phyloP scores from a whole-genome alignment of 2,797 vertebrate species.

The Gila robusta region DNA sequence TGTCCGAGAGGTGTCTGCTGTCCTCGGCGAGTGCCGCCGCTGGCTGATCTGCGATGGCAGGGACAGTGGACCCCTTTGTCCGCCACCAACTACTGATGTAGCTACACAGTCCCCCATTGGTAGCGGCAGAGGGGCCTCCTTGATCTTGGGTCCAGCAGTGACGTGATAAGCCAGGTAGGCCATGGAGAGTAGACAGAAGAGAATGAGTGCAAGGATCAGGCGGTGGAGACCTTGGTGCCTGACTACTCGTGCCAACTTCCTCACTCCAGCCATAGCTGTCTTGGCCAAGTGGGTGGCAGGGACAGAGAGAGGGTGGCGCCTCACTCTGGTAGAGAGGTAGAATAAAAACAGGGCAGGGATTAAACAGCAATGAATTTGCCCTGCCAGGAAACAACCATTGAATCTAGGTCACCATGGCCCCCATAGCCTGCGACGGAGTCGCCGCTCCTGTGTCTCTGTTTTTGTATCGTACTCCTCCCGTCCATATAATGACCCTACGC shows the following conservation, averaged over 20 bases:
- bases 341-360: constrained; percentile 22
- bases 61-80: constrained; percentile 79
- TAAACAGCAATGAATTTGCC: constrained; percentile 31
- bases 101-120: constrained; percentile 86
- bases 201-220: constrained; percentile 88
- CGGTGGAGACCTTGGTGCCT: constrained; percentile 64
- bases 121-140: constrained; percentile 84
- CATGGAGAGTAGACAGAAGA: constrained; percentile 93
- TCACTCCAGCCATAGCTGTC: constrained; percentile 68
- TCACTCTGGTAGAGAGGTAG: constrained; percentile 27
- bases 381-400: constrained; percentile 57
- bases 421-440: constrained; percentile 57
- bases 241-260: constrained; percentile 55
- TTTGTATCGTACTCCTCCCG: background rate
- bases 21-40: constrained; percentile 81
- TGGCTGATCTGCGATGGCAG: constrained; percentile 83
- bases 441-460: constrained; percentile 32
- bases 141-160: constrained; percentile 83
- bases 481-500: constrained; percentile 26
- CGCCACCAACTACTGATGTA: constrained; percentile 83
- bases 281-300: constrained; percentile 40
- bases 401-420: constrained; percentile 64
- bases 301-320: constrained; percentile 10
- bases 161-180: constrained; percentile 94
- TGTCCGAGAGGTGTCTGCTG: constrained; percentile 72